These are phyloP conservation scores for Haliaeetus leucogaster DNA, from an alignment of 2,113 vertebrate genomes.

Conservation along the genomic window DNA sequence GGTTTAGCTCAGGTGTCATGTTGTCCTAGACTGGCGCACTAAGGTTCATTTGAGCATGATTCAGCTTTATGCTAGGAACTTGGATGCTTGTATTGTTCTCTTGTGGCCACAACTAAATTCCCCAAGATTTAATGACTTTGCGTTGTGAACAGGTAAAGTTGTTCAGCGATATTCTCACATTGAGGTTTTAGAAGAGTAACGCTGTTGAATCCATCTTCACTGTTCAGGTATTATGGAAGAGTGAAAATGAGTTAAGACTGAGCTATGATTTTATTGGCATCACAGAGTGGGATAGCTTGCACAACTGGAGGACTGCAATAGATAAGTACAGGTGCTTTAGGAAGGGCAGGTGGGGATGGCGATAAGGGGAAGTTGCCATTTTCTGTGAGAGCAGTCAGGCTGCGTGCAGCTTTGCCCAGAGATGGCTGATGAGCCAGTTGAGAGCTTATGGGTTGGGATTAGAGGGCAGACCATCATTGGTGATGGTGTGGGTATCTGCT, in stretches of 20 bases:
- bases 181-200: not conserved
- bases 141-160: not conserved
- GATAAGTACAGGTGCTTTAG: not conserved
- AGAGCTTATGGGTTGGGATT: not conserved
- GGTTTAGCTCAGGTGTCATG: not conserved
- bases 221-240: not conserved
- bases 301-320: not conserved
- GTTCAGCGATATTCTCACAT: not conserved
- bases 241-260: not conserved
- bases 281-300: not conserved
- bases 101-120: not conserved
- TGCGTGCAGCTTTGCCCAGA: not conserved
- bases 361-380: not conserved
- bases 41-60: not conserved
- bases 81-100: not conserved
- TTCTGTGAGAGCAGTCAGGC: not conserved
- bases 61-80: not conserved
- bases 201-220: not conserved
- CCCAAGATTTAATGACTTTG: not conserved
- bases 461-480: not conserved
- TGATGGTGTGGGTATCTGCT: not conserved
- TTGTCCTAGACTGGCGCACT: not conserved
- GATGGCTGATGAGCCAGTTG: not conserved
- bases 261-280: not conserved
- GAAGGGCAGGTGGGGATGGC: not conserved